Conservation (phyloP, 1,140 invertebrate species). For the Oryzaephilus surinamensis region DNA sequence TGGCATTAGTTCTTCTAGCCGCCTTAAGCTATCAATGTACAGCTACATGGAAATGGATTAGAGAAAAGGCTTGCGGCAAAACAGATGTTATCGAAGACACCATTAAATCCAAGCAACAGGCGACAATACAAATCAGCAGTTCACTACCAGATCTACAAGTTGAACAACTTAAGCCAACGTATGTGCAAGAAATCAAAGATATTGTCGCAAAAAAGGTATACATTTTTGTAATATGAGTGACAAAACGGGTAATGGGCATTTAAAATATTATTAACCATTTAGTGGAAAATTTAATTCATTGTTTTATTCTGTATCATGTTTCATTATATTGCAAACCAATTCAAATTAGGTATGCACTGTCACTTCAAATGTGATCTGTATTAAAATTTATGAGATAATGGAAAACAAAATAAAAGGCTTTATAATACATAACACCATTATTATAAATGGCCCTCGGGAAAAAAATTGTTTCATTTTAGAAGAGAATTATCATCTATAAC, state of each 20-base stretch:
- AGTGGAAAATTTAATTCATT: background rate
- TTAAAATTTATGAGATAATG: too few relatives aligned
- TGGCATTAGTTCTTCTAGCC: slow-evolving; percentile 54
- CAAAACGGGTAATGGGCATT: too few relatives aligned
- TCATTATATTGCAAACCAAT: too few relatives aligned
- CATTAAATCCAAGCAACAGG: slow-evolving; percentile 47
- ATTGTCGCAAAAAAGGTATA: slow-evolving; percentile 52
- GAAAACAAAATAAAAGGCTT: too few relatives aligned
- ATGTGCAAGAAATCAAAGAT: slow-evolving; percentile 61
- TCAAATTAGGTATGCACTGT: too few relatives aligned
- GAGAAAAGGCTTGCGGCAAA: slow-evolving; percentile 43
- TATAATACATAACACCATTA: too few relatives aligned
- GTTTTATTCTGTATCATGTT: background rate
- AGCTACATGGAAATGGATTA: slow-evolving; percentile 57
- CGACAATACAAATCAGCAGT: slow-evolving; percentile 61
- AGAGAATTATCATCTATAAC: too few relatives aligned
- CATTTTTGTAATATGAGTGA: too few relatives aligned
- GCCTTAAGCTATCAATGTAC: slow-evolving; percentile 60
- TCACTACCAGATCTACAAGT: slow-evolving; percentile 62
- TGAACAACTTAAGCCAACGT: slow-evolving; percentile 57
- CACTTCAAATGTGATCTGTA: too few relatives aligned
- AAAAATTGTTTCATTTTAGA: too few relatives aligned
- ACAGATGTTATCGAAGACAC: slow-evolving; percentile 45
- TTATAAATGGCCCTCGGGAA: too few relatives aligned
- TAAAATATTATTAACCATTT: background rate